Percentiles rank a stretch among this genome's conserved stretches.
Evolutionary conservation across 2,113 vertebrate genomes (phyloP).

Genomic region (Hippocampus zosterae): DNA sequence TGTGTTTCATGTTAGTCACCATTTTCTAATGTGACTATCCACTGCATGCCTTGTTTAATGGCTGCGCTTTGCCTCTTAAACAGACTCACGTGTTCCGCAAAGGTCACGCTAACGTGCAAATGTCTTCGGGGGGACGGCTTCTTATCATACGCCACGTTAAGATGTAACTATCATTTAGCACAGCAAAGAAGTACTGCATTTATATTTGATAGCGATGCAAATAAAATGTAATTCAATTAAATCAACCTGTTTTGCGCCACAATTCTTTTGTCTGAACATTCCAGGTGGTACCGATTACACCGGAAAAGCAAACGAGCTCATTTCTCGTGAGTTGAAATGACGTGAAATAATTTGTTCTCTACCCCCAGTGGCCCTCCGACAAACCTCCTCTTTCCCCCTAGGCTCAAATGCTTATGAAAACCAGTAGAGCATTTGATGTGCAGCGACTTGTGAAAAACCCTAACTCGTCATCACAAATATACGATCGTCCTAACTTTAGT

Average conservation of each 20-base stretch:
- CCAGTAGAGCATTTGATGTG: conserved; percentile 25
- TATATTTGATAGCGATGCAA: background rate
- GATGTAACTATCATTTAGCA: background rate
- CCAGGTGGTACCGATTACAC: conserved; percentile 61
- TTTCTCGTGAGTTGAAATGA: conserved; percentile 40
- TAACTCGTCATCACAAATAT: background rate
- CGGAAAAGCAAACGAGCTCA: conserved; percentile 31
- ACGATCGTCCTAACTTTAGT: too few species aligned
- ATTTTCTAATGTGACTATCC: conserved; percentile 44
- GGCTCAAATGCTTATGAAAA: conserved; percentile 35
- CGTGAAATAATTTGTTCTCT: conserved; percentile 32
- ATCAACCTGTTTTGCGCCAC: background rate
- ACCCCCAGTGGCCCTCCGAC: conserved; percentile 16
- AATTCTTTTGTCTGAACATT: conserved; percentile 18
- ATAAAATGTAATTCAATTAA: background rate
- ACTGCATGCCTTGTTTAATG: conserved; percentile 57
- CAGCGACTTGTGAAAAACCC: conserved; percentile 19
- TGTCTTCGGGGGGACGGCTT: background rate
- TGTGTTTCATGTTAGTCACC: conserved; percentile 57
- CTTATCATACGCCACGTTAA: background rate
- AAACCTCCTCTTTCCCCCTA: conserved; percentile 1
- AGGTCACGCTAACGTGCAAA: background rate
- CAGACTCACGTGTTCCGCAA: conserved; percentile 16
- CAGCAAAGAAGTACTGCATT: background rate
- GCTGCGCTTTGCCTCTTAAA: conserved; percentile 33